A percentile compares a stretch with the other conserved stretches of the same genome.
These are phyloP conservation scores for Apis mellifera DNA, from an alignment of 1,140 invertebrate genomes.

Conservation along the genomic window Amel_HAv3.1 CM009936.2:14477501-14478000, in stretches of 20 bases:
- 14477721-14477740: neutral
- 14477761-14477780: neutral
- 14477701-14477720: neutral
- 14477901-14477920: too few species aligned
- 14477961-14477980: too few species aligned
- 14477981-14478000: too few species aligned
- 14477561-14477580: slow-evolving; percentile 66
- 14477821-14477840: too few species aligned
- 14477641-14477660: slow-evolving; percentile 9
- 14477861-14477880: too few species aligned
- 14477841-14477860: too few species aligned
- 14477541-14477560: slow-evolving; percentile 56
- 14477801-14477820: neutral
- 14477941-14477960: too few species aligned
- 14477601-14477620: slow-evolving; percentile 59
- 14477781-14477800: too few species aligned
- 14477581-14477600: slow-evolving; percentile 64
- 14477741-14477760: neutral
- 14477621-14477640: slow-evolving; percentile 53
- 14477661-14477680: neutral
- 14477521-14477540: slow-evolving; percentile 42
- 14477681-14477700: neutral
- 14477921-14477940: too few species aligned
- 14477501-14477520: neutral
- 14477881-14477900: too few species aligned